Conservation (phyloP, 2,888 invertebrate species). For the Pristionchus fissidentatus region DNA sequence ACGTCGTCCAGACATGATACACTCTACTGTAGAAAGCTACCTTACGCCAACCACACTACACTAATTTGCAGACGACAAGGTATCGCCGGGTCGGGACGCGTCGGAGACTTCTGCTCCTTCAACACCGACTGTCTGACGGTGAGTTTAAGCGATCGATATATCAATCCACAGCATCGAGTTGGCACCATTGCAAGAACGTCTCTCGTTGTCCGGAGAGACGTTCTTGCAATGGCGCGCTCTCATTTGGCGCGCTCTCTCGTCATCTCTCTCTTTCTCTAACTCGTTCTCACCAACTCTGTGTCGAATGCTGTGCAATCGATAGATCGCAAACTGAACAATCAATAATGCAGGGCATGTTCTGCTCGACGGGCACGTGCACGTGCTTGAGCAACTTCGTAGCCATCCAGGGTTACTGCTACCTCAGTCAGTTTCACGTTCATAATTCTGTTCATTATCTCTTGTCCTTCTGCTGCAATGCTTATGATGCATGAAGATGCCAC, state of each 20-base stretch:
- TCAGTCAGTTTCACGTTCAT: slow-evolving; percentile 58
- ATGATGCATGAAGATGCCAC: not conserved
- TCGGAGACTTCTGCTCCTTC: slow-evolving; percentile 74
- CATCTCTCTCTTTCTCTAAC: no score
- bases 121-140: slow-evolving; percentile 75
- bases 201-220: no score
- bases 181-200: not conserved
- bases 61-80: slow-evolving; percentile 64
- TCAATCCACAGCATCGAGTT: not conserved
- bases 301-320: no score
- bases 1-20: not conserved
- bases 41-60: no score
- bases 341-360: slow-evolving; percentile 73
- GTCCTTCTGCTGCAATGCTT: not conserved
- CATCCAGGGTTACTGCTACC: slow-evolving; percentile 74
- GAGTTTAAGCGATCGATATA: slow-evolving; percentile 34
- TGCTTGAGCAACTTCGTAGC: slow-evolving; percentile 75
- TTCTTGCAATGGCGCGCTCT: not conserved
- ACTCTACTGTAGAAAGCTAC: not conserved
- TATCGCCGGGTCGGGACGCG: slow-evolving; percentile 73
- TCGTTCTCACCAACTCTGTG: no score
- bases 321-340: slow-evolving; percentile 14
- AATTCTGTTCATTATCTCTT: not conserved
- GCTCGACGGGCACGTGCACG: slow-evolving; percentile 74
- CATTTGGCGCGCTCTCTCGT: no score